A percentile compares a stretch with the other conserved stretches of the same genome.
These are phyloP conservation scores for Sigmodon hispidus DNA, from an alignment of 2,113 vertebrate genomes.

Conservation along the genomic window DNA sequence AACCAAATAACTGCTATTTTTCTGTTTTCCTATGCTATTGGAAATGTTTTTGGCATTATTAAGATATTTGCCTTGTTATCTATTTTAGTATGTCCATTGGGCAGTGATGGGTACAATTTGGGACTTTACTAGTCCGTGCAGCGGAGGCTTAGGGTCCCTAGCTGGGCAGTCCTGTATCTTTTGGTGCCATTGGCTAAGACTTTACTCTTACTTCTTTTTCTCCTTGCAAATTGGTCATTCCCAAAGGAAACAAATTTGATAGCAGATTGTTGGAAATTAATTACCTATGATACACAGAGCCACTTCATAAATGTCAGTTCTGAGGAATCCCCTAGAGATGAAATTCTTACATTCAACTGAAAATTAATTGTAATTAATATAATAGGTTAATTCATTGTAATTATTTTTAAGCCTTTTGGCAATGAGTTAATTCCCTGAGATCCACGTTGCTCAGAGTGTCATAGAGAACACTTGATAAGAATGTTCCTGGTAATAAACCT, in stretches of 20 bases:
- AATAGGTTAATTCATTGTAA: conserved; percentile 80
- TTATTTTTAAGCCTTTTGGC: conserved; percentile 79
- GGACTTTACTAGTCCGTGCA: neutral
- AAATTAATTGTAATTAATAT: conserved; percentile 81
- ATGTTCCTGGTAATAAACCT: conserved; percentile 72
- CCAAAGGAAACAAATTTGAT: conserved; percentile 68
- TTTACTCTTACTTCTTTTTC: conserved; percentile 30
- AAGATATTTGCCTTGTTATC: neutral
- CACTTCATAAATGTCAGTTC: conserved; percentile 69
- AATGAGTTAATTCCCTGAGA: conserved; percentile 74
- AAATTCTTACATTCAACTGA: conserved; percentile 70
- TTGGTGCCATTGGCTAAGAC: neutral
- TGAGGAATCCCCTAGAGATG: conserved; percentile 62
- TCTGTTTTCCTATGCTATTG: neutral
- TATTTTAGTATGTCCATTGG: neutral
- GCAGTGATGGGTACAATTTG: neutral
- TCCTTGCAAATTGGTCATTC: conserved; percentile 69
- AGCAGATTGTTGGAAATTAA: conserved; percentile 73
- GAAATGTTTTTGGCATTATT: neutral
- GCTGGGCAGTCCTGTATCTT: neutral
- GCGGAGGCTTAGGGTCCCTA: neutral
- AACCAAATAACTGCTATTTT: neutral
- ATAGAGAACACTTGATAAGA: conserved; percentile 62
- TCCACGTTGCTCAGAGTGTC: conserved; percentile 60
- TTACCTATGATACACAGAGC: conserved; percentile 72